These are phyloP conservation scores for Strigamia crassipes DNA, from an alignment of 2,888 invertebrate species.

Conservation along the genomic window DNA sequence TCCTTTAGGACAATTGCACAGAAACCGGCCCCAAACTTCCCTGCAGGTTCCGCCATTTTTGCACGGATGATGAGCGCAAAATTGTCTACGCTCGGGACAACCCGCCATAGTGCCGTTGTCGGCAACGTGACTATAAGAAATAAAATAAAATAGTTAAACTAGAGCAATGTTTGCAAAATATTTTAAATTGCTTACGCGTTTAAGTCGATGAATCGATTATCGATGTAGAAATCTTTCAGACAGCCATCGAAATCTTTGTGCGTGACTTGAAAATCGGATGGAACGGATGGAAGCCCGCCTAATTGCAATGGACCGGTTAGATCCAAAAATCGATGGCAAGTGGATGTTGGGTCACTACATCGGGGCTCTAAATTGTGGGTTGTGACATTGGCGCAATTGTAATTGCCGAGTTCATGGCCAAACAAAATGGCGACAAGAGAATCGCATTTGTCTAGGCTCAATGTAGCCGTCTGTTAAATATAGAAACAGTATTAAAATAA, in stretches of 20 bases:
- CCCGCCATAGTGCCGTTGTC: constrained; percentile 87
- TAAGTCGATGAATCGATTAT: constrained; percentile 83
- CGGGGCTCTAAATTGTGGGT: constrained; percentile 73
- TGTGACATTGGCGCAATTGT: constrained; percentile 82
- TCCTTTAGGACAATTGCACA: constrained; percentile 76
- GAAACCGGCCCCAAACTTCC: constrained; percentile 86
- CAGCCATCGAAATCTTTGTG: constrained; percentile 81
- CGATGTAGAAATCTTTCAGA: constrained; percentile 83
- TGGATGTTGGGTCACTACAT: constrained; percentile 62
- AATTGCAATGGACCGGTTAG: constrained; percentile 86
- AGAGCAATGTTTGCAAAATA: not conserved
- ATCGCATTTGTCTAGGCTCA: constrained; percentile 87
- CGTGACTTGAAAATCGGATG: constrained; percentile 59
- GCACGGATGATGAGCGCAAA: constrained; percentile 84
- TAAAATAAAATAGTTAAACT: constrained; percentile 20
- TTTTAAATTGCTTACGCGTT: constrained; percentile 66
- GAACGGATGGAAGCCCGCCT: constrained; percentile 85
- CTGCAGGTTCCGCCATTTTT: constrained; percentile 83
- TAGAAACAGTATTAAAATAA: not conserved
- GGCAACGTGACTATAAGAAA: constrained; percentile 71
- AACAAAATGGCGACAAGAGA: constrained; percentile 75
- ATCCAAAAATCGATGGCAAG: constrained; percentile 77
- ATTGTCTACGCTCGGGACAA: constrained; percentile 81
- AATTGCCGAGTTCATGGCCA: constrained; percentile 71
- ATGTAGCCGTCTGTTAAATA: constrained; percentile 71